phyloP scores from a whole-genome alignment of 1,140 invertebrate genomes.

The Drosophila miranda region DNA sequence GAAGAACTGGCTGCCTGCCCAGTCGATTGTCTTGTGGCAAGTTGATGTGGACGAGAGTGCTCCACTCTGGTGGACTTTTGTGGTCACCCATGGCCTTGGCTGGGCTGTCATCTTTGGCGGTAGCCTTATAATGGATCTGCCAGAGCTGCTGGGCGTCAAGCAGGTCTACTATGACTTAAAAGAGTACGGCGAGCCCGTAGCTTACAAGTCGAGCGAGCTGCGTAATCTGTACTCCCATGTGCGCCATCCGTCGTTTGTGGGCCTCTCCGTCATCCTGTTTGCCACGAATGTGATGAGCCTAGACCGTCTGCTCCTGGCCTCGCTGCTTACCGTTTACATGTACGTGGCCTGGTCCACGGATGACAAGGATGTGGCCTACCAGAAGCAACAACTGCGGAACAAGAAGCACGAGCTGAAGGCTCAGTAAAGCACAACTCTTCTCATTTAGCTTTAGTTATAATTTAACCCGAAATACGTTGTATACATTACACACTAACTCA shows the following conservation, averaged over 20 bases:
- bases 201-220: conserved; percentile 69
- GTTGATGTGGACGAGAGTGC: conserved; percentile 81
- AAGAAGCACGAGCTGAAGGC: conserved; percentile 63
- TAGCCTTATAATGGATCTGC: conserved; percentile 85
- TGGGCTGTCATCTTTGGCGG: conserved; percentile 86
- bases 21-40: conserved; percentile 83
- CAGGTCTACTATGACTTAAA: conserved; percentile 82
- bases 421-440: conserved; percentile 18
- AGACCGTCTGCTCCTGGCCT: conserved; percentile 83
- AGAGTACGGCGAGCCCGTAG: conserved; percentile 51
- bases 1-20: conserved; percentile 82
- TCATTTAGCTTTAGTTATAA: conserved; percentile 3
- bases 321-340: conserved; percentile 83
- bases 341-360: conserved; percentile 84
- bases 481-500: conserved; percentile 70
- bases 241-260: conserved; percentile 80
- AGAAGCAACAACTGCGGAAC: conserved; percentile 65
- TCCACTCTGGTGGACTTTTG: conserved; percentile 83
- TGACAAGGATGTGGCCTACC: conserved; percentile 83
- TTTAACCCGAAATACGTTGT: conserved; percentile 8
- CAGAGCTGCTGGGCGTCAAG: conserved; percentile 85
- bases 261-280: conserved; percentile 72
- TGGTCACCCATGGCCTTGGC: conserved; percentile 83
- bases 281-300: conserved; percentile 79
- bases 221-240: conserved; percentile 71